Base-by-base conservation (phyloP, 1,140 invertebrate species). In the Rhyzopertha dominica region DNA sequence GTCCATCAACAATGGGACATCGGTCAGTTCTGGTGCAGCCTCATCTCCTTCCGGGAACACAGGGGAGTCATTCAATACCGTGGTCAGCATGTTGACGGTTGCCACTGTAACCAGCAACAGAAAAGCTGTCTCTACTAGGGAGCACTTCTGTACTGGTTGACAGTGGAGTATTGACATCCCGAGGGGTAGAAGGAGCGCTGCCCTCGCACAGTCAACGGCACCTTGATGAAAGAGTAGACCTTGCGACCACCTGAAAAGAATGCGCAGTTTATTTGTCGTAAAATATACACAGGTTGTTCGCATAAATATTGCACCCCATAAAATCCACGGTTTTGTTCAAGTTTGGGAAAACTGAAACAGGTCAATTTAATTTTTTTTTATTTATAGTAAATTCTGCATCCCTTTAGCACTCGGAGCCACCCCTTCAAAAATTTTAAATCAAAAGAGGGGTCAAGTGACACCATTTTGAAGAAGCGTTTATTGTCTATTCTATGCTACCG, bases 71-170 rank as follows among this genome's bases (percentile, higher is more conserved):
- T 92, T 93, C 28, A 93, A 75, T 1, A 92, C 84, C 10, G 88
- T 88, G 10, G 88, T 92, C 47, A 93, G 75, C 79, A 93, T 87
- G 70, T 93, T 93, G 58, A 93, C 86, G 1, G 87, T 90, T 12
- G 88, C 89, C 14, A 91, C 87, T 19, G 89, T 93, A 45, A 92
- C 76, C 47, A 94, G 72, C 37, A 94, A 75, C 1, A 95, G 75
- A 66, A 93, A 95, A 5, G 87, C 86, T 10, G 88, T 91, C 65
- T 93, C 90, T 7, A 93, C 81, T n/a, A 91, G 68, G 10, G 87
- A 87, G 65, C 90, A 94, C 62, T 89, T 88, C 62, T 84, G 82
- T 18, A 91, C 85, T 1, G 86, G 84, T 57, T 87, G 82, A 65
- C 87, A 89, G 47, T 81, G 78, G 47, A 90, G 78, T 47, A 93